Evolutionary conservation across 2,797 vertebrate species (phyloP).

Genomic region (Artibeus lituratus): DNA sequence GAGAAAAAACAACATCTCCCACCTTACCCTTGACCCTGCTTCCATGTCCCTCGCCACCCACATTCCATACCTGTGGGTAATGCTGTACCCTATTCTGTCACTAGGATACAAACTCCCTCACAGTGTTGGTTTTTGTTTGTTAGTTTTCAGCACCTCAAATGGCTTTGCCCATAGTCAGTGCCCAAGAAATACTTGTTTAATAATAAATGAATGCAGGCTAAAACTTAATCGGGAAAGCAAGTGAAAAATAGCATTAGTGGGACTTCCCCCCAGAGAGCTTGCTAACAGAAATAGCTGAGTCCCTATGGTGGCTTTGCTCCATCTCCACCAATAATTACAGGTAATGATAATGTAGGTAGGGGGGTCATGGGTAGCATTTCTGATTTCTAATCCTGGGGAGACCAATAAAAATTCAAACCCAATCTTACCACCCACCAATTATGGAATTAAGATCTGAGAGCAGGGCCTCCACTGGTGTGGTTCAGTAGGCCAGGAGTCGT

Average conservation of each 20-base stretch:
- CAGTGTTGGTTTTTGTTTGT: not conserved
- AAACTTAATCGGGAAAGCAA: not conserved
- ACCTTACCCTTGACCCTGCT: not conserved
- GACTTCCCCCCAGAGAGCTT: not conserved
- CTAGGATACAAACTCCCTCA: not conserved
- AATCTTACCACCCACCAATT: not conserved
- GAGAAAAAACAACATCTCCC: not conserved
- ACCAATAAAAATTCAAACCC: not conserved
- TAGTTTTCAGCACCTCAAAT: not conserved
- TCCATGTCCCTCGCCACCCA: too few species aligned
- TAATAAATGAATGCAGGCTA: not conserved
- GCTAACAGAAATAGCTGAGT: not conserved
- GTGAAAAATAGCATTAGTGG: not conserved
- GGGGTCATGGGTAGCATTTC: not conserved
- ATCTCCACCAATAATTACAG: not conserved
- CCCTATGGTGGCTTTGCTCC: not conserved
- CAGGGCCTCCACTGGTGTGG: not conserved
- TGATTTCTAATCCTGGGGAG: not conserved
- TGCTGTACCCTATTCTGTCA: not conserved
- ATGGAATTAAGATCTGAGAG: not conserved
- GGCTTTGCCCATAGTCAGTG: not conserved
- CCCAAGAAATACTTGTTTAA: not conserved
- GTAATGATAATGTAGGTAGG: not conserved
- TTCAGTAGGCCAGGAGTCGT: too few species aligned
- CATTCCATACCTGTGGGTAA: fast-evolving